These are phyloP conservation scores for Valencia hispanica DNA, from an alignment of 2,797 vertebrate genomes.

Conservation along the genomic window DNA sequence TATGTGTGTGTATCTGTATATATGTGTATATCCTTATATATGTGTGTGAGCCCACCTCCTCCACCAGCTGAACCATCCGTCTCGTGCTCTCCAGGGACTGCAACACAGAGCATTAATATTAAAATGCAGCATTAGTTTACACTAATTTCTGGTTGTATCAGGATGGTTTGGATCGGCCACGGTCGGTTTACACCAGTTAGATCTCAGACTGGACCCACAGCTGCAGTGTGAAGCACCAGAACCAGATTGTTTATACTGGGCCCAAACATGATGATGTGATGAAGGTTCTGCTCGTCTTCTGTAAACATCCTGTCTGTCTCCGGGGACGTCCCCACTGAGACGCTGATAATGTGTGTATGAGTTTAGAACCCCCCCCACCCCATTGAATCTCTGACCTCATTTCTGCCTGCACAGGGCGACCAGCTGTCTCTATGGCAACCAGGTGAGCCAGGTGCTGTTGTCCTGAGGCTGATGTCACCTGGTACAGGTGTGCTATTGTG, in stretches of 20 bases:
- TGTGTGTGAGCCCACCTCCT: conserved; percentile 75
- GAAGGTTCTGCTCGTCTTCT: background rate
- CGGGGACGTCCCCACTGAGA: conserved; percentile 27
- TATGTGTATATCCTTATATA: conserved; percentile 1
- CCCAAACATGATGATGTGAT: background rate
- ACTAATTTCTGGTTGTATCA: background rate
- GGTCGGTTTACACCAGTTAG: background rate
- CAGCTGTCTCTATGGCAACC: conserved; percentile 46
- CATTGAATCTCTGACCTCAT: conserved; percentile 23
- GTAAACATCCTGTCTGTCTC: conserved; percentile 40
- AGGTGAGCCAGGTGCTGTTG: conserved; percentile 57
- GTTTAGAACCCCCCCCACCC: background rate
- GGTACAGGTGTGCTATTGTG: background rate
- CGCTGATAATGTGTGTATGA: conserved; percentile 30
- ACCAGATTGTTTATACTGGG: no score
- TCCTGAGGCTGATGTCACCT: conserved; percentile 10
- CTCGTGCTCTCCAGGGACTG: conserved; percentile 86
- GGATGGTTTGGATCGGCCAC: background rate
- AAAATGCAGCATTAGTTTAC: background rate
- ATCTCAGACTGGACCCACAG: no score
- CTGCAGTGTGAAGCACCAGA: no score
- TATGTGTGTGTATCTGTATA: no score
- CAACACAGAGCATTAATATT: conserved; percentile 24
- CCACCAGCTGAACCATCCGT: conserved; percentile 81
- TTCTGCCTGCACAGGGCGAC: conserved; percentile 32